Evolutionary conservation across 2,797 vertebrate genomes (phyloP).

Genomic region (Arrhamphus sclerolepis): DNA sequence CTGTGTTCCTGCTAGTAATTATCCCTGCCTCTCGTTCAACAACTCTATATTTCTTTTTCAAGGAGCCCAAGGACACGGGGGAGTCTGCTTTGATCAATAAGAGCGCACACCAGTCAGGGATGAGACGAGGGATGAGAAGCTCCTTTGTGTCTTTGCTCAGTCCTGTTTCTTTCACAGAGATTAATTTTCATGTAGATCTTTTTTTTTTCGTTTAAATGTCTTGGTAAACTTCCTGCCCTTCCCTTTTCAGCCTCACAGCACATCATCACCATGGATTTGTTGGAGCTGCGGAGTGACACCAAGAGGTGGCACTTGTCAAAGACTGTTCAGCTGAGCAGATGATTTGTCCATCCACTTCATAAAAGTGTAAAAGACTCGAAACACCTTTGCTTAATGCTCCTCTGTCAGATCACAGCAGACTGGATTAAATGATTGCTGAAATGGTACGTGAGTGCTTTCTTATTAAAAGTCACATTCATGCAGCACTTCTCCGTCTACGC

Average conservation of each 20-base stretch:
- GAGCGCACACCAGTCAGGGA: background rate
- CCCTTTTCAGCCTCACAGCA: background rate
- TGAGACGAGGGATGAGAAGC: background rate
- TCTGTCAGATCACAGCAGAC: background rate
- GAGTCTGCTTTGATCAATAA: constrained; percentile 34
- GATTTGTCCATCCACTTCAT: constrained; percentile 7
- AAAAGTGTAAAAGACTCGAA: background rate
- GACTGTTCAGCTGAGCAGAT: constrained; percentile 11
- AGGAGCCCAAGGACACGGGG: constrained; percentile 12
- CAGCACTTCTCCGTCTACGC: too few species aligned
- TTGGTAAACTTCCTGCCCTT: background rate
- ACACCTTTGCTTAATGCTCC: background rate
- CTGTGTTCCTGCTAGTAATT: constrained; percentile 22
- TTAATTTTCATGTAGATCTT: too few species aligned
- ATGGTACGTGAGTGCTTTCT: too few species aligned
- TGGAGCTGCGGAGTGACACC: background rate
- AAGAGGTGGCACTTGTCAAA: constrained; percentile 1
- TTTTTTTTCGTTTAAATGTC: background rate
- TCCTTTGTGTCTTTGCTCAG: background rate
- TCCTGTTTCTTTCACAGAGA: constrained; percentile 9
- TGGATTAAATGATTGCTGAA: background rate
- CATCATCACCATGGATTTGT: background rate
- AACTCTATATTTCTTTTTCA: constrained; percentile 21
- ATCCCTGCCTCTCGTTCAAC: constrained; percentile 21
- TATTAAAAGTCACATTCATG: too few species aligned